A percentile compares a stretch with the other conserved stretches of the same genome.
Evolutionary conservation across 2,888 invertebrate species (phyloP).

Genomic region (Congeria kusceri): DNA sequence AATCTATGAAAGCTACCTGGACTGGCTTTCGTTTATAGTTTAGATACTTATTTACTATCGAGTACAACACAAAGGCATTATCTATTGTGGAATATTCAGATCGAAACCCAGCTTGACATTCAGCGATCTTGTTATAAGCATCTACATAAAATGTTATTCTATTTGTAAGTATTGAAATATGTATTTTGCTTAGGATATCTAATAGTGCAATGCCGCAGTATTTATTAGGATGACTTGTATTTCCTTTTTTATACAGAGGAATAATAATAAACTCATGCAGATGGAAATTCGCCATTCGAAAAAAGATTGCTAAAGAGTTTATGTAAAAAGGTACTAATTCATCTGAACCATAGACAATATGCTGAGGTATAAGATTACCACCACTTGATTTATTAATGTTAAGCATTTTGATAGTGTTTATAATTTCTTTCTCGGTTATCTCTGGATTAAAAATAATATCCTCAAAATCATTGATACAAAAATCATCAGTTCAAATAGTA

Average conservation of each 20-base stretch:
- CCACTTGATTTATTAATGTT: too few relatives aligned
- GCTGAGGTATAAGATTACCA: too few relatives aligned
- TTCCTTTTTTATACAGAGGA: neutral
- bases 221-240: neutral
- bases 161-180: neutral
- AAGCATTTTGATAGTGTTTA: too few relatives aligned
- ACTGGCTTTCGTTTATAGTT: conserved; percentile 21
- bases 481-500: too few relatives aligned
- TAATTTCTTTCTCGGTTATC: too few relatives aligned
- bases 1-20: conserved; percentile 40
- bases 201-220: neutral
- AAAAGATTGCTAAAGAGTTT: too few relatives aligned
- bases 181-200: neutral
- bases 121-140: conserved; percentile 14
- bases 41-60: conserved; percentile 24
- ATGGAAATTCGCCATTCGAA: too few relatives aligned
- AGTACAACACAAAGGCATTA: conserved; percentile 33
- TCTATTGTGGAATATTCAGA: conserved; percentile 21
- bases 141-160: conserved; percentile 18
- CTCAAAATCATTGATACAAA: too few relatives aligned
- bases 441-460: too few relatives aligned
- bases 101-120: conserved; percentile 11
- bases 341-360: too few relatives aligned
- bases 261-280: neutral
- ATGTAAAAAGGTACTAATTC: too few relatives aligned